Evolutionary conservation across 2,113 vertebrate species (phyloP).

Genomic region (Callaeas wilsoni): DNA sequence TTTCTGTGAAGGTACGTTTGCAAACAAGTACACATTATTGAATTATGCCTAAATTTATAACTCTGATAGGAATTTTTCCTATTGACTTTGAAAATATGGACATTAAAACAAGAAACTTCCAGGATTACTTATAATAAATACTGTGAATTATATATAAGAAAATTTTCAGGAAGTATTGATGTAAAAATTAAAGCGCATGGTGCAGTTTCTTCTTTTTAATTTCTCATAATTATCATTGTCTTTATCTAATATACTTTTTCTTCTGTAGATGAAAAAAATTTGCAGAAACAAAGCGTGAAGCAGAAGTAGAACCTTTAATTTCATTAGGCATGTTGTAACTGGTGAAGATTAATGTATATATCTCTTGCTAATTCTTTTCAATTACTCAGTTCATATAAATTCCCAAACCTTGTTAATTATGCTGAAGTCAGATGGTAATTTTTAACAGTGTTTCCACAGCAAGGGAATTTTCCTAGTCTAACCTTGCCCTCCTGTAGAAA

Average conservation of each 20-base stretch:
- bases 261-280: constrained; percentile 61
- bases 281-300: constrained; percentile 53
- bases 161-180: background rate
- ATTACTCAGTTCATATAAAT: constrained; percentile 86
- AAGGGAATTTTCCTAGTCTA: constrained; percentile 79
- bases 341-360: constrained; percentile 88
- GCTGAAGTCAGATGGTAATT: constrained; percentile 78
- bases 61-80: background rate
- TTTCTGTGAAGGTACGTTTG: background rate
- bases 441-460: constrained; percentile 74
- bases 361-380: constrained; percentile 86
- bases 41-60: background rate
- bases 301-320: constrained; percentile 74
- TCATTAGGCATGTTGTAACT: constrained; percentile 84
- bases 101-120: background rate
- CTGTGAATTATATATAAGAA: background rate
- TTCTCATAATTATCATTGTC: background rate
- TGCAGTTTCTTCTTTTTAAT: background rate
- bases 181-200: background rate
- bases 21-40: background rate
- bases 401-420: constrained; percentile 88
- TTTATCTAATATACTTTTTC: background rate
- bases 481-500: constrained; percentile 75
- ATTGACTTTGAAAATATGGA: background rate
- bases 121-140: background rate